Evolutionary conservation across 2,888 invertebrate genomes (phyloP), one percentile per base, ranked within the genome.

Genomic region (Caenorhabditis afra): DNA sequence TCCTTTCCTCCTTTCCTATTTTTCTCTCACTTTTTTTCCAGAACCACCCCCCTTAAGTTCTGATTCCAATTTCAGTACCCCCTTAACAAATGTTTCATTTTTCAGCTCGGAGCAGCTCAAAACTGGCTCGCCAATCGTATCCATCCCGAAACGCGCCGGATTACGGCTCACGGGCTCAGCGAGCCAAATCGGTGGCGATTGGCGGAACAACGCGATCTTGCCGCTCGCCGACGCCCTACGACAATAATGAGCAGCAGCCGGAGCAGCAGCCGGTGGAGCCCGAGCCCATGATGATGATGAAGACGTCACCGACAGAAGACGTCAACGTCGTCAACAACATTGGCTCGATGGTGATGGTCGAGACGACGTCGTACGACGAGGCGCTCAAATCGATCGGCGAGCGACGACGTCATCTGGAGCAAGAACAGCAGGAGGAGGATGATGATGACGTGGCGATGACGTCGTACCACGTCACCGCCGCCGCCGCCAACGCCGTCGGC

Each of bases 281-380:
- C n/a, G n/a, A n/a, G n/a, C n/a, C n/a, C n/a, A n/a, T n/a, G n/a
- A n/a, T n/a, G n/a, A n/a, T n/a, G n/a, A n/a, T n/a, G n/a, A n/a
- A n/a, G n/a, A n/a, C n/a, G n/a, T n/a, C n/a, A n/a, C n/a, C n/a
- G n/a, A n/a, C n/a, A n/a, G n/a, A n/a, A n/a, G n/a, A n/a, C n/a
- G n/a, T 44, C 7, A 53, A 65, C n/a, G 14, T n/a, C 14, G 14
- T 12, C 37, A 23, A 29, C 16, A 7, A 29, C 29, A 7, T 29
- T 7, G 29, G 29, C 29, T 29, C 18, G 7, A 35, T n/a, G n/a
- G n/a, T 73, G 22, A 29, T 82, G 45, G 76, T 82, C 8, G 71
- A 66, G 14, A 81, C 82, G 4, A 68, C 81, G 12, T 85, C 85
- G 11, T 85, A 85, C 53, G 79, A 84, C 14, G 85, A 85, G 39